Evolutionary conservation across 1,140 invertebrate species (phyloP).

Genomic region (Neocloeon triangulifer): DNA sequence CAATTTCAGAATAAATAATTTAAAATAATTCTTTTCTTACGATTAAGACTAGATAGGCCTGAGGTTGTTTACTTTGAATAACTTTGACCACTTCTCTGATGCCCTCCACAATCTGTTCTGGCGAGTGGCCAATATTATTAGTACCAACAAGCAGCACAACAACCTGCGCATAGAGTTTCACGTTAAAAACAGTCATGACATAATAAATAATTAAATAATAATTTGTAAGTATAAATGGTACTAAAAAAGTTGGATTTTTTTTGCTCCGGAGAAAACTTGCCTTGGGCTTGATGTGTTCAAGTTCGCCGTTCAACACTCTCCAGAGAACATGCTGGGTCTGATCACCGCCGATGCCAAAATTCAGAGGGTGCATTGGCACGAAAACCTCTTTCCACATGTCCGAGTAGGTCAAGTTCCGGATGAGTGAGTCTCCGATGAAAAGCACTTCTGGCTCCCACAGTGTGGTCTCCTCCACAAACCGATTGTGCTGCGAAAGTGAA

Average conservation of each 20-base stretch:
- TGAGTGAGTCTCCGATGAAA: slow-evolving; percentile 68
- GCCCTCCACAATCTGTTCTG: slow-evolving; percentile 57
- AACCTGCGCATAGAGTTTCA: slow-evolving; percentile 40
- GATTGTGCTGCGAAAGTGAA: slow-evolving; percentile 42
- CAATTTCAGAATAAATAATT: slow-evolving; percentile 7
- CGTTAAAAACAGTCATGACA: slow-evolving; percentile 8
- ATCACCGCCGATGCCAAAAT: slow-evolving; percentile 77
- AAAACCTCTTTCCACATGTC: slow-evolving; percentile 70
- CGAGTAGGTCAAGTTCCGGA: slow-evolving; percentile 51
- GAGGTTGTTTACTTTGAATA: slow-evolving; percentile 50
- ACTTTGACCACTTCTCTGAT: slow-evolving; percentile 49
- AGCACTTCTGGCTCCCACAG: slow-evolving; percentile 79
- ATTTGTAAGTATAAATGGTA: not conserved
- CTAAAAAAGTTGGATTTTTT: not conserved
- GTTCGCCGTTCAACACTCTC: slow-evolving; percentile 67
- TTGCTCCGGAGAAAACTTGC: slow-evolving; percentile 17
- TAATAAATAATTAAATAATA: not conserved
- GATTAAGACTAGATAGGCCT: slow-evolving; percentile 55
- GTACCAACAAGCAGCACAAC: slow-evolving; percentile 69
- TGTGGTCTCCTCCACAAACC: slow-evolving; percentile 54
- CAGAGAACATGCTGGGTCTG: slow-evolving; percentile 71
- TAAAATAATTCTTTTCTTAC: slow-evolving; percentile 27
- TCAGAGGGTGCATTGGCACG: slow-evolving; percentile 60
- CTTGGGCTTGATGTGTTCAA: slow-evolving; percentile 71
- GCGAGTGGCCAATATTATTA: slow-evolving; percentile 55